A percentile compares a stretch with the other conserved stretches of the same genome.
These are phyloP conservation scores for Eueides isabella DNA, from an alignment of 1,140 invertebrate species.

Conservation along the genomic window DNA sequence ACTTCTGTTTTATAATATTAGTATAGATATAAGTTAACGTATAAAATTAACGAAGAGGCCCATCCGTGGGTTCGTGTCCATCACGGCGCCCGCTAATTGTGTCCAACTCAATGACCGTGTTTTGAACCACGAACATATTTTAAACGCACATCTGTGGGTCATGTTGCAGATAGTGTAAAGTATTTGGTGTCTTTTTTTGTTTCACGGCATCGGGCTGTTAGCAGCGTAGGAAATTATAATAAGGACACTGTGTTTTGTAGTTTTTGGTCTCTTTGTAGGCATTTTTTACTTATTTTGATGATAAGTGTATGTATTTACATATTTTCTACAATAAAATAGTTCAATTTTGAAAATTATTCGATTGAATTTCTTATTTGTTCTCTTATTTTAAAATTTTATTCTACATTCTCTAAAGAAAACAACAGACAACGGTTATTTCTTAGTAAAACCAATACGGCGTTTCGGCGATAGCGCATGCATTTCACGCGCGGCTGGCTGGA, in stretches of 20 bases:
- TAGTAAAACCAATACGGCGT: slow-evolving; percentile 13
- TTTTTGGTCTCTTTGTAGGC: no score
- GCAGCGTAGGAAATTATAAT: no score
- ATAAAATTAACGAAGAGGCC: background rate
- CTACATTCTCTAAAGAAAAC: background rate
- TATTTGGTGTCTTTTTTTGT: background rate
- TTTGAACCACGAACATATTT: slow-evolving; percentile 46
- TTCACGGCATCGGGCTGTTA: no score
- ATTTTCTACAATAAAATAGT: no score
- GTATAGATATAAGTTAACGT: background rate
- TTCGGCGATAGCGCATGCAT: slow-evolving; percentile 46
- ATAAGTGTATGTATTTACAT: no score
- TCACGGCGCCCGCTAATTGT: slow-evolving; percentile 25
- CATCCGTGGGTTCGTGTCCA: slow-evolving; percentile 7
- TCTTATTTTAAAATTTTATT: no score
- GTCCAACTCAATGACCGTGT: slow-evolving; percentile 33
- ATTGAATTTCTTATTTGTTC: no score
- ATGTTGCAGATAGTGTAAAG: background rate
- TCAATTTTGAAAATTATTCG: no score
- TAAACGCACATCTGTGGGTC: slow-evolving; percentile 58
- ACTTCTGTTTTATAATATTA: no score
- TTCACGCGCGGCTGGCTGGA: slow-evolving; percentile 54
- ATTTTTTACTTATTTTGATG: no score
- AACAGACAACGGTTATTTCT: slow-evolving; percentile 1
- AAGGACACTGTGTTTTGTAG: no score